Base-by-base conservation (phyloP, 1,140 invertebrate genomes). In the Aphaenogaster ashmeadi region DNA sequence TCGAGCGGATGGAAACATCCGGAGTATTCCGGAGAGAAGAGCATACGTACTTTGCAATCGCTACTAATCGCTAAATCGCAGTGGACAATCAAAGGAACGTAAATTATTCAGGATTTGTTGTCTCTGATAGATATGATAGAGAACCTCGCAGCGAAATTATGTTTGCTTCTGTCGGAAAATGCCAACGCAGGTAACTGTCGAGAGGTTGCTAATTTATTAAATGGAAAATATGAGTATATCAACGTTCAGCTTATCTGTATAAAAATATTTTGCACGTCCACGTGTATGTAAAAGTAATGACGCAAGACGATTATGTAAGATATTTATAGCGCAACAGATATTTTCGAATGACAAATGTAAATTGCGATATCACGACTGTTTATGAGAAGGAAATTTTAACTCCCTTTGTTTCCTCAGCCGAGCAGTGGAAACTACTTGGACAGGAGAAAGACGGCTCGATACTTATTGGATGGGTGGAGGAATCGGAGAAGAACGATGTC, bases 341-440 rank as follows among this genome's bases (percentile, higher is more conserved):
- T 36, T 41, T 58, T 62, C 33, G 13, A 27, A 3, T 74, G 21
- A 47, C 1, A 3, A 41, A 69, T 2, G 13, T 66, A 44, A 44
- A 69, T 44, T 44, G 3, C 5, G 8, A 56, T 27, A 11, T 69
- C 2, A n/a, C 33, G 3, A 18, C 4, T 56, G 7, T 71, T 71
- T 71, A 27, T 81, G 6, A 56, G n/a, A 3, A 41, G 6, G 21
- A 66, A 66, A 62, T 13, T 18, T 9, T 44, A 44, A 7, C 41
- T 44, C 9, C 18, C 36, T 67, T 67, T 64, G 4, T 38, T 33
- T 81, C 78, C 58, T 18, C 38, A 94, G 97, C 97, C 5, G 96
- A 96, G 87, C 97, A 98, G 96, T 98, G 97, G 97, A 96, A 97
- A 60, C 95, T 98, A 78, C 94, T 98, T 80, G 97, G 97, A 0